Base-by-base conservation (phyloP, 2,888 invertebrate species). In the Mesopsocus fuscifrons region DNA sequence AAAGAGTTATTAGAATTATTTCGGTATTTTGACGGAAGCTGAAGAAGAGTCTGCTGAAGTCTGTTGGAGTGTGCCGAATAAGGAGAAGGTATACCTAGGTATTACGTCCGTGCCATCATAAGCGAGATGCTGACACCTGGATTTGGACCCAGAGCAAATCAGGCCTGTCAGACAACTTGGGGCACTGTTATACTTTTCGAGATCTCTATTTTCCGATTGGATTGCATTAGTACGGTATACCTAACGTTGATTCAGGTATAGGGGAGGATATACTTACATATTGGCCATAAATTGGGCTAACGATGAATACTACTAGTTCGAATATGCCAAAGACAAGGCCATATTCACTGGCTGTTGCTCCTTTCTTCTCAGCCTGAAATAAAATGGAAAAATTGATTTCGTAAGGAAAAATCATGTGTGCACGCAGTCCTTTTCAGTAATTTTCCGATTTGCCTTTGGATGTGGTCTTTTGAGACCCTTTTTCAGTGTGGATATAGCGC, bases 251-350 rank as follows among this genome's bases (percentile, higher is more conserved):
- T n/a, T n/a, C n/a, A n/a, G n/a, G n/a, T n/a, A n/a, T n/a, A n/a
- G n/a, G n/a, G n/a, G n/a, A n/a, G n/a, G 26, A 26, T 9, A 9
- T 26, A 61, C 66, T 59, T 55, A 71, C 71, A 55, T 81, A 69
- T 50, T 80, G 77, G 33, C 88, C 87, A 55, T 83, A 85, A 13
- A 87, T 53, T 0, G 87, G 87, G 50, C 85, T 84, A 45, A 82
- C 71, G 21, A 85, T 55, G 59, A 85, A 85, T 42, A 85, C 83
- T 17, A 81, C 74, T 44, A 88, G 63, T 57, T 88, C 84, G 60
- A 85, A 88, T 33, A 84, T 68, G 1, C 87, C 87, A 57, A 89
- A 88, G 1, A 89, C 85, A 49, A 87, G 65, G 0, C 89, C 88
- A 57, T 83, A 85, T 55, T 87, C 80, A 6, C 82, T 75, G 0